A percentile compares a stretch with the other conserved stretches of the same genome.
These are phyloP conservation scores for Aurelia coerulea DNA, from an alignment of 30 jellyfish, hydroid and myxozoan genomes.

Conservation along the genomic window DNA sequence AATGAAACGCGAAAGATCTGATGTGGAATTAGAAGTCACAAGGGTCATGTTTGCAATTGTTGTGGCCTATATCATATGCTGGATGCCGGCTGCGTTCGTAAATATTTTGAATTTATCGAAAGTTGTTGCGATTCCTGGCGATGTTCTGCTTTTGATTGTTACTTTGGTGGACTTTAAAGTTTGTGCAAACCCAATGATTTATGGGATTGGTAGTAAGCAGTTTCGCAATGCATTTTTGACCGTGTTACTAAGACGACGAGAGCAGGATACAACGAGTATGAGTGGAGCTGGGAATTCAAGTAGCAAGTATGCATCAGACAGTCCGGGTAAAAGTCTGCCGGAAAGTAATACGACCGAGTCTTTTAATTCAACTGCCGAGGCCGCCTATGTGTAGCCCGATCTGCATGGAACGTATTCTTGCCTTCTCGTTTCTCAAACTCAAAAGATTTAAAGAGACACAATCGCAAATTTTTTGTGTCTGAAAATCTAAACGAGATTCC, in stretches of 20 bases:
- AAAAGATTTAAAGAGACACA: too few species aligned
- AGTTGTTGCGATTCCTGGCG: constrained; percentile 38
- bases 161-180: constrained; percentile 88
- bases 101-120: constrained; percentile 56
- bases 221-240: constrained; percentile 69
- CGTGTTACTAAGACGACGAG: constrained; percentile 28
- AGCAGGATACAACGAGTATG: constrained; percentile 16
- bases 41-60: constrained; percentile 82
- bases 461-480: too few species aligned
- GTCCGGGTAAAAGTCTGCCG: neutral
- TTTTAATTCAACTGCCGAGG: neutral
- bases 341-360: neutral
- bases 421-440: too few species aligned
- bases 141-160: constrained; percentile 42
- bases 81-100: constrained; percentile 89
- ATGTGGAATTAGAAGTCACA: constrained; percentile 80
- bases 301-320: neutral
- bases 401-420: too few species aligned
- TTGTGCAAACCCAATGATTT: constrained; percentile 81
- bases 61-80: constrained; percentile 75
- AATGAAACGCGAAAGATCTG: constrained; percentile 44
- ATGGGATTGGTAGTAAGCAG: constrained; percentile 86
- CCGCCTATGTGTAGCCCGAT: constrained; percentile 3
- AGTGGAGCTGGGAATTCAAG: constrained; percentile 22
- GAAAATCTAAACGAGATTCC: too few species aligned